A percentile compares a stretch with the other conserved stretches of the same genome.
Conservation (phyloP, 2,113 vertebrate genomes). For the Empidonax alnorum region DNA sequence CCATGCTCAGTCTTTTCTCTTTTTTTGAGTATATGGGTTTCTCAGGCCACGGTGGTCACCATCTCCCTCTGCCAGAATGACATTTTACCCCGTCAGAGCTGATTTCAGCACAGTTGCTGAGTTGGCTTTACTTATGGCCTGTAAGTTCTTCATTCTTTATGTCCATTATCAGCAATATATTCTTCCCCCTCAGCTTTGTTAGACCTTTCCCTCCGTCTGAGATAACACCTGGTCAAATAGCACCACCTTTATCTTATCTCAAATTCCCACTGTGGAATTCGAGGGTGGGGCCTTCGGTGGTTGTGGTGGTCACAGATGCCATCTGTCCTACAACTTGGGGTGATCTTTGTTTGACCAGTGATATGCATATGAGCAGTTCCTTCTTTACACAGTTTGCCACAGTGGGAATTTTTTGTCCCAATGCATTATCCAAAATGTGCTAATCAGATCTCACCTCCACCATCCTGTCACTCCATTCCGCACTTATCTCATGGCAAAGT, state of each 20-base stretch:
- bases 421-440: background rate
- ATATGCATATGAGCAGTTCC: background rate
- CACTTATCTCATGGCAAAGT: background rate
- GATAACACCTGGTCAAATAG: background rate
- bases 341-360: background rate
- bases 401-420: background rate
- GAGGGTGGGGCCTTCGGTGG: background rate
- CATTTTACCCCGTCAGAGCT: background rate
- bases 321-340: no score
- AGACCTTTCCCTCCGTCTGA: rapidly evolving
- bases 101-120: background rate
- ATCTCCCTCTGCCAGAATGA: background rate
- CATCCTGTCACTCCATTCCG: background rate
- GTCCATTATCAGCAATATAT: background rate
- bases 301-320: background rate
- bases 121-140: background rate
- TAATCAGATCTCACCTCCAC: background rate
- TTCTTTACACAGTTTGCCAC: background rate
- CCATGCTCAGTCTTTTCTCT: background rate
- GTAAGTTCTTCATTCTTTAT: background rate
- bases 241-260: background rate
- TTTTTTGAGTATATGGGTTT: background rate
- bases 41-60: background rate
- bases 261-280: rapidly evolving
- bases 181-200: background rate